phyloP scores from a whole-genome alignment of 2,888 invertebrate species.

The Leptinotarsa haldemani region DNA sequence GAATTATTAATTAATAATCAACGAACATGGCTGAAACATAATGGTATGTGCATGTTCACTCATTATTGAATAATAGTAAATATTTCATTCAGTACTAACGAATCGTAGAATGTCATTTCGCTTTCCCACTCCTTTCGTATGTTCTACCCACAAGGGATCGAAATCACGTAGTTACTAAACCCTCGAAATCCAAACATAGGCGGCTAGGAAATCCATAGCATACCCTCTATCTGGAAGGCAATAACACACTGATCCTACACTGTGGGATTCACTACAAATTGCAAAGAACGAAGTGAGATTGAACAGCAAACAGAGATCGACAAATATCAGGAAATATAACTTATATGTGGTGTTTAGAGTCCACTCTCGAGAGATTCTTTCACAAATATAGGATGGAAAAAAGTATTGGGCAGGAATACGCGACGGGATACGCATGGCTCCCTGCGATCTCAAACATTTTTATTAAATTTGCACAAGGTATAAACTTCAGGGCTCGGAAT shows the following conservation, averaged over 20 bases:
- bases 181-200: constrained; percentile 45
- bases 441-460: constrained; percentile 21
- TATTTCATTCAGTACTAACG: no score
- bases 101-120: background rate
- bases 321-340: constrained; percentile 48
- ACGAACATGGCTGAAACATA: no score
- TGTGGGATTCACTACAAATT: constrained; percentile 48
- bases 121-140: constrained; percentile 26
- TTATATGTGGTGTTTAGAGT: constrained; percentile 48
- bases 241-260: constrained; percentile 46
- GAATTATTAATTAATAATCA: no score
- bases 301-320: constrained; percentile 49
- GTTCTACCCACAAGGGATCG: constrained; percentile 45
- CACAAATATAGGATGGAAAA: constrained; percentile 30
- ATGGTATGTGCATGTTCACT: no score
- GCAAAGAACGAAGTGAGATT: constrained; percentile 47
- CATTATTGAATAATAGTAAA: no score
- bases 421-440: constrained; percentile 9
- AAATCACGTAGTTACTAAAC: constrained; percentile 46
- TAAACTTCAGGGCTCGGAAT: constrained; percentile 18
- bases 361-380: constrained; percentile 42
- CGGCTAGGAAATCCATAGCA: constrained; percentile 33
- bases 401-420: constrained; percentile 25
- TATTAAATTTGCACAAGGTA: constrained; percentile 39
- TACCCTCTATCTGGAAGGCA: constrained; percentile 33